Evolutionary conservation across 2,797 vertebrate species (phyloP), one percentile per base, ranked within the genome.

Genomic region (Meda fulgida): DNA sequence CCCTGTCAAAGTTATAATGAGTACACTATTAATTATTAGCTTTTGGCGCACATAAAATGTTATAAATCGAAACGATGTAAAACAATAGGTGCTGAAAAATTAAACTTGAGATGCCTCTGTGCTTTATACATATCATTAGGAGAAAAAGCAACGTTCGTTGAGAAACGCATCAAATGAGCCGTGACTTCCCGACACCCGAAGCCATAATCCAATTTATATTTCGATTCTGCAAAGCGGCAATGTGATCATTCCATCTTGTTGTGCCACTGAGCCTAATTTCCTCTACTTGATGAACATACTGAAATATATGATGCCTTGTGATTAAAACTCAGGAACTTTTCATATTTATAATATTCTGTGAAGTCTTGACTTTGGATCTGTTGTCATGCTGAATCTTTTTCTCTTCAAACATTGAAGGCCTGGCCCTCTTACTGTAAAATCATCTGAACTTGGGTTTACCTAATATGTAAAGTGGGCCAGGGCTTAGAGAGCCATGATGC

Each of bases 111-210:
- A 79, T 82, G 55, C 78, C 58, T 78, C 91, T 81, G 85, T 88
- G 90, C 76, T 89, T 91, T 94, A 93, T 94, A 92, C 92, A 91
- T 90, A 91, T 94, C 91, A 94, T 89, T 89, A 84, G 90, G 9
- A 90, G 89, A 92, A 92, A 92, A 91, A 87, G 89, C 86, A 92
- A 92, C 92, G 93, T 95, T 95, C 92, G 94, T 94, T 93, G 95
- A 95, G 93, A 92, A 95, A 93, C 92, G 91, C 91, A 91, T 92
- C 87, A 94, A 95, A 96, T 96, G 95, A 95, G 94, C 90, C 94
- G n/a, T 94, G 94, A 94, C 94, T 90, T 91, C 88, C 78, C 84
- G 91, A 91, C 91, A 92, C 92, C 87, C 80, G 88, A 85, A 80
- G 89, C 58, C 81, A 86, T 93, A 94, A 95, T 94, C 94, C 94